phyloP scores from a whole-genome alignment of 2,797 vertebrate genomes.

The Varecia variegata region DNA sequence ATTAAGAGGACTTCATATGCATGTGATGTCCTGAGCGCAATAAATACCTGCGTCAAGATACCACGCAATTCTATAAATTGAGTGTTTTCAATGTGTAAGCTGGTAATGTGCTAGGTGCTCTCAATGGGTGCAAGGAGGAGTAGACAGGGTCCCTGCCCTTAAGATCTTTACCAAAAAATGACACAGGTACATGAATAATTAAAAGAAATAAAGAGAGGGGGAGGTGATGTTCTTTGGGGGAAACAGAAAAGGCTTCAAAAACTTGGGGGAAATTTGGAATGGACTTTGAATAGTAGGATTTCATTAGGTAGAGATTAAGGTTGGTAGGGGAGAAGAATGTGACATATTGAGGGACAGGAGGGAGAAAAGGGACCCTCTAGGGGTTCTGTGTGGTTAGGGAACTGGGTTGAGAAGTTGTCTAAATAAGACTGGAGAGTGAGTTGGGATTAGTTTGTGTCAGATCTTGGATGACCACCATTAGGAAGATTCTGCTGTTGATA shows the following conservation, averaged over 20 bases:
- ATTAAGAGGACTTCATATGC: neutral
- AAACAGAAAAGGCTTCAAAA: neutral
- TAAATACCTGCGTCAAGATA: neutral
- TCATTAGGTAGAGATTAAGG: neutral
- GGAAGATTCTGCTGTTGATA: neutral
- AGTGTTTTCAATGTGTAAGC: neutral
- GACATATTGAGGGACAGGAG: neutral
- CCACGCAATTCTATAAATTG: neutral
- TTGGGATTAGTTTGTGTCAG: neutral
- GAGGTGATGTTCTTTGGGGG: neutral
- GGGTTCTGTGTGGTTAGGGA: neutral
- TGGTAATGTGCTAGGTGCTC: neutral
- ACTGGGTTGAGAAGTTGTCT: neutral
- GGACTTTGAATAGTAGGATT: neutral
- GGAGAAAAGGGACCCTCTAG: neutral
- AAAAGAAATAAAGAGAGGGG: neutral
- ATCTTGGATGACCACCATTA: neutral
- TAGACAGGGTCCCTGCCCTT: neutral
- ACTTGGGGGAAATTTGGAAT: neutral
- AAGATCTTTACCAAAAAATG: neutral
- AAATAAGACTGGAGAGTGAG: neutral
- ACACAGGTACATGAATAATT: neutral
- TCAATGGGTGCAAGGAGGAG: neutral
- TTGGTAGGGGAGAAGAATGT: neutral
- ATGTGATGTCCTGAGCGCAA: neutral